phyloP scores from a whole-genome alignment of 1,140 invertebrate genomes.

The Diprion similis region DNA sequence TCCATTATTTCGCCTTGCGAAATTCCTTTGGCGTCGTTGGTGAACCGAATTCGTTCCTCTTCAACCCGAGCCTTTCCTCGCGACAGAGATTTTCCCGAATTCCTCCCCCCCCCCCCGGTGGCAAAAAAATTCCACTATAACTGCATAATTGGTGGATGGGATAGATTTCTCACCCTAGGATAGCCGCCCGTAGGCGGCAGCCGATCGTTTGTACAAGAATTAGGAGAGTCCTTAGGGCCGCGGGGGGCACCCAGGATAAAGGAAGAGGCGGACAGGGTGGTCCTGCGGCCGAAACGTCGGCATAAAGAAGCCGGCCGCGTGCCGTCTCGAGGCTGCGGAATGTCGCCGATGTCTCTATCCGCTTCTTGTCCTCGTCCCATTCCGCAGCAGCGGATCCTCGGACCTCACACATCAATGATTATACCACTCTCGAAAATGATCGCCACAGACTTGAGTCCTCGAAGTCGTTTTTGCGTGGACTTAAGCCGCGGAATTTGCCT shows the following conservation, averaged over 20 bases:
- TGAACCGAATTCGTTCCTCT: too few relatives aligned
- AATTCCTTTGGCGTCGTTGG: too few relatives aligned
- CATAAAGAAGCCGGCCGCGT: conserved; percentile 48
- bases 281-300: conserved; percentile 45
- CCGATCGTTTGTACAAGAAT: too few relatives aligned
- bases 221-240: too few relatives aligned
- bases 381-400: conserved; percentile 26
- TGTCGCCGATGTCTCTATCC: conserved; percentile 63
- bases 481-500: conserved; percentile 37
- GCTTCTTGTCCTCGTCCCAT: conserved; percentile 50
- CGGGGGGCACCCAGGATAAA: too few relatives aligned
- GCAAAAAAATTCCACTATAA: too few relatives aligned
- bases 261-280: conserved; percentile 21
- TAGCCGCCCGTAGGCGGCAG: not conserved
- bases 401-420: conserved; percentile 63
- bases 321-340: conserved; percentile 52
- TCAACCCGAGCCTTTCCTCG: too few relatives aligned
- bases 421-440: conserved; percentile 54
- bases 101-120: too few relatives aligned
- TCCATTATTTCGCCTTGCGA: too few relatives aligned
- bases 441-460: conserved; percentile 44
- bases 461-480: conserved; percentile 51
- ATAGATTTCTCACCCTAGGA: not conserved
- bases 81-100: too few relatives aligned
- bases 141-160: too few relatives aligned